Conservation (phyloP, 2,113 vertebrate genomes). For the Cavia porcellus region DNA sequence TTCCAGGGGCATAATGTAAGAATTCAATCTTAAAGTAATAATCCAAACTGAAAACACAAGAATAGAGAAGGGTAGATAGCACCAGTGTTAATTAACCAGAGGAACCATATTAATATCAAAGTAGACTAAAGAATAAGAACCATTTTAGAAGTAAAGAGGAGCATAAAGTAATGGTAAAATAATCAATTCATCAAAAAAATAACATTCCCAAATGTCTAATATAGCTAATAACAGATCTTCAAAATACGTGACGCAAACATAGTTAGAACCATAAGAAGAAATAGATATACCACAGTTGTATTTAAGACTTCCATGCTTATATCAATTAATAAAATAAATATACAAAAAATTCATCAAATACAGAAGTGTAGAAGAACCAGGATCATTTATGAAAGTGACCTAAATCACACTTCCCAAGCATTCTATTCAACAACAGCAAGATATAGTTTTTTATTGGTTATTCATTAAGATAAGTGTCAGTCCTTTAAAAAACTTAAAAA, state of each 20-base stretch:
- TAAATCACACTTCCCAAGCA: too few relatives aligned
- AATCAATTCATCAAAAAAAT: not conserved
- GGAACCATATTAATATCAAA: not conserved
- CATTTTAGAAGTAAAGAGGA: not conserved
- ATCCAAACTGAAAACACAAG: not conserved
- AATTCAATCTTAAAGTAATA: not conserved
- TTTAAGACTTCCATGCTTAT: not conserved
- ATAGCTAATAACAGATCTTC: not conserved
- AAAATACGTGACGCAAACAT: not conserved
- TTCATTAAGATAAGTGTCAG: too few relatives aligned
- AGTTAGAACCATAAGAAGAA: not conserved
- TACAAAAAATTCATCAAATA: too few relatives aligned
- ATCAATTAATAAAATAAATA: not conserved
- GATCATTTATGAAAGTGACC: too few relatives aligned
- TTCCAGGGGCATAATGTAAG: not conserved
- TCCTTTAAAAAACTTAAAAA: not conserved
- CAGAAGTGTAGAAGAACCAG: too few relatives aligned
- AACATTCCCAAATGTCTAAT: not conserved
- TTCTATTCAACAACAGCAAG: too few relatives aligned
- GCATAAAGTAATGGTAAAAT: not conserved
- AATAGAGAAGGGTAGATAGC: not conserved
- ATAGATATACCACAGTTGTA: not conserved
- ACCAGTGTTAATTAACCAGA: not conserved
- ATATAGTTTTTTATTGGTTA: too few relatives aligned
- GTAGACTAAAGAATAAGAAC: not conserved